Percentiles rank a stretch among this genome's conserved stretches.
Evolutionary conservation across 2,797 vertebrate genomes (phyloP).

Genomic region (Chromobotia macracanthus): DNA sequence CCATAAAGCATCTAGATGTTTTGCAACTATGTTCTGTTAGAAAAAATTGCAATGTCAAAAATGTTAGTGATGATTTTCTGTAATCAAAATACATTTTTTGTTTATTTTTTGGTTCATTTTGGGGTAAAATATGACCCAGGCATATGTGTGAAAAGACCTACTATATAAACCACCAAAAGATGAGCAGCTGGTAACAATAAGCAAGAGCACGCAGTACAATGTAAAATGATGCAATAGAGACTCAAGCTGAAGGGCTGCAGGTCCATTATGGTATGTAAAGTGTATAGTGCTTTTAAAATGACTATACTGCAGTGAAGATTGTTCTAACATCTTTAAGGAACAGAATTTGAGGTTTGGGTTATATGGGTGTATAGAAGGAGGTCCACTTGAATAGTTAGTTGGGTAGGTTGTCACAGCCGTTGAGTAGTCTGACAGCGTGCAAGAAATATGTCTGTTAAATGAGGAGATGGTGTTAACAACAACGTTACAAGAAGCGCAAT

Average conservation of each 20-base stretch:
- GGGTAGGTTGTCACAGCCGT: slow-evolving; percentile 26
- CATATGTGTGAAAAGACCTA: too few relatives aligned
- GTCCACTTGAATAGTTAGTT: slow-evolving; percentile 32
- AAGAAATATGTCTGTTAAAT: slow-evolving; percentile 29
- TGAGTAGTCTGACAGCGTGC: slow-evolving; percentile 29
- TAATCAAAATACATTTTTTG: neutral
- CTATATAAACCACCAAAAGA: neutral
- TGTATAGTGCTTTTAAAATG: slow-evolving; percentile 18
- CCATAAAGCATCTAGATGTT: neutral
- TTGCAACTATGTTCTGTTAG: neutral
- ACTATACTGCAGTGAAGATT: slow-evolving; percentile 4
- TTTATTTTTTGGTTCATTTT: neutral
- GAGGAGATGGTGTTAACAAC: slow-evolving; percentile 20
- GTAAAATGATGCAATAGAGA: slow-evolving; percentile 7
- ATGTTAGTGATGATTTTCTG: neutral
- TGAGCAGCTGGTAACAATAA: slow-evolving; percentile 15
- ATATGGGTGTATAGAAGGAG: slow-evolving; percentile 23
- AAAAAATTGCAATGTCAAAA: neutral
- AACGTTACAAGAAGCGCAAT: slow-evolving; percentile 5
- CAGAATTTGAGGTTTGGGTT: slow-evolving; percentile 30
- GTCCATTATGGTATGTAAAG: slow-evolving; percentile 18
- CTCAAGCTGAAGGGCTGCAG: neutral
- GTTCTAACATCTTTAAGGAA: neutral
- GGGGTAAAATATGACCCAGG: neutral
- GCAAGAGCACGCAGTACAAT: neutral